Evolutionary conservation across 2,113 vertebrate genomes (phyloP), one percentile per base, ranked within the genome.

Genomic region (Dinomys branickii): DNA sequence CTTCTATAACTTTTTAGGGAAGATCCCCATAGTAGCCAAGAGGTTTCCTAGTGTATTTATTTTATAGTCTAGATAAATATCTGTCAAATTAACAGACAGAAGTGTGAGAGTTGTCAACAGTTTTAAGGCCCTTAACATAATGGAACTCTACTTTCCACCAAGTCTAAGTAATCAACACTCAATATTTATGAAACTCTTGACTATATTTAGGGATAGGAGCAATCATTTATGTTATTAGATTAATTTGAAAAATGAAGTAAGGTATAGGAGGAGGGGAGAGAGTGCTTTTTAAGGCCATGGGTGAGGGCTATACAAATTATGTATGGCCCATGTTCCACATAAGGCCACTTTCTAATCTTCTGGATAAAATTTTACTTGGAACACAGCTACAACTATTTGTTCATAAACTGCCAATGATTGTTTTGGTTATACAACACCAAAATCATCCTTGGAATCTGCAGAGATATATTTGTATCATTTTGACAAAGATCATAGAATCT

Each of bases 311-410:
- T 35, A 56, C 22, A 88, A 59, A 77, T 24, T 54, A n/a, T 71
- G 41, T 38, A 30, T 71, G 41, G 11, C n/a, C 20, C 38, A 41
- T 28, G 3, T 4, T 22, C 50, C 52, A 83, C 61, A 56, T 50
- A 41, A 35, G 58, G n/a, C 44, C 3, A 63, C 47, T 50, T 3
- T 0, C 13, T 28, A 30, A 56, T 58, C 80, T 93, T 52, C 10
- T 88, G 59, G 90, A 86, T 71, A 88, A 59, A 88, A 44, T 82
- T 95, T 89, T 75, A 89, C 47, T 50, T 69, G 41, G 47, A 85
- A 75, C 47, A 73, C 54, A 65, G 35, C 26, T 63, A 38, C 20
- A 38, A 19, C 22, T 71, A 44, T 94, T 73, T 81, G 38, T 80
- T 44, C 38, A 52, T 33, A 73, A 88, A 85, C 65, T 84, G 35